A percentile compares a stretch with the other conserved stretches of the same genome.
Evolutionary conservation across 2,888 invertebrate species (phyloP).

Genomic region (Campoplex nolae): DNA sequence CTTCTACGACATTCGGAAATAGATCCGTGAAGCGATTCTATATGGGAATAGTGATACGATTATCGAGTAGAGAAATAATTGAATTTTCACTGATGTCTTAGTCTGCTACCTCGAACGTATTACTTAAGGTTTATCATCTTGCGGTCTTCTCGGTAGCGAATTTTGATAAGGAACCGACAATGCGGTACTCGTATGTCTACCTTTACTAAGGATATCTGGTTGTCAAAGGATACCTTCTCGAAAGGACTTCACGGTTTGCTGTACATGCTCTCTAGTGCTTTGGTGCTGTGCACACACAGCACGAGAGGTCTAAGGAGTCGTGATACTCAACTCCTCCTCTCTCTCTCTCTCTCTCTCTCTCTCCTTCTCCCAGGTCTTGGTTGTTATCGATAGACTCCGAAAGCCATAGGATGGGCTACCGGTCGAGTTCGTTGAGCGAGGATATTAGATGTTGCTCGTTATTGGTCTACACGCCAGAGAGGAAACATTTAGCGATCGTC

Average conservation of each 20-base stretch:
- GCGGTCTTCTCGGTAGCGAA: conserved; percentile 19
- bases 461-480: conserved; percentile 44
- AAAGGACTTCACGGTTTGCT: conserved; percentile 42
- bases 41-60: neutral
- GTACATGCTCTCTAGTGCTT: conserved; percentile 34
- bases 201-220: conserved; percentile 26
- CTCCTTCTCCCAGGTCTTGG: neutral
- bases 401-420: conserved; percentile 38
- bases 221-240: conserved; percentile 50
- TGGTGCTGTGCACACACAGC: neutral
- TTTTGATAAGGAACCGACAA: conserved; percentile 32
- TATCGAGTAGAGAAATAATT: neutral
- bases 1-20: neutral
- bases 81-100: neutral
- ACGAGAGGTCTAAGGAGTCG: conserved; percentile 28
- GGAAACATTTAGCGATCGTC: conserved; percentile 39
- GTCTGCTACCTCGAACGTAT: neutral
- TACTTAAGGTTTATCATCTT: conserved; percentile 1
- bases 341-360: conserved; percentile 35
- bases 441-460: conserved; percentile 64
- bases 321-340: conserved; percentile 46
- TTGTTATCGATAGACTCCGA: conserved; percentile 62
- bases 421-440: conserved; percentile 43
- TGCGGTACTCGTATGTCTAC: conserved; percentile 18
- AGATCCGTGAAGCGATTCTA: neutral